phyloP scores from a whole-genome alignment of 2,113 vertebrate species.

The Euleptes europaea region DNA sequence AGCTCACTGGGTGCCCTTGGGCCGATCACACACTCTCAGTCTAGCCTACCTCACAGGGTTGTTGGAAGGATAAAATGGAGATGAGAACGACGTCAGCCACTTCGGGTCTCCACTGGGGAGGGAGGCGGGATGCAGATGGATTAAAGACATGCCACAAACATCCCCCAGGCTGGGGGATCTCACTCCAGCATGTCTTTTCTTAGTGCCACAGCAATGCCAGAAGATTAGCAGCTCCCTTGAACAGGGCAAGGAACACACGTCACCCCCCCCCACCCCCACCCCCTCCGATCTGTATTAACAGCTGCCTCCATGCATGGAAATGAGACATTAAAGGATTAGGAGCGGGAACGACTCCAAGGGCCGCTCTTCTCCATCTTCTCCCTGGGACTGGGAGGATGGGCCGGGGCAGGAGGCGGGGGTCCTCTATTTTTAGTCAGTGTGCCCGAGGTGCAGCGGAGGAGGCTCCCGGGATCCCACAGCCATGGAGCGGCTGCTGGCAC shows the following conservation, averaged over 20 bases:
- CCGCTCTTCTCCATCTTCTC: background rate
- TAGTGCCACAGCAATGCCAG: background rate
- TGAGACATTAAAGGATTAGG: conserved; percentile 59
- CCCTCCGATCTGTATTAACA: conserved; percentile 30
- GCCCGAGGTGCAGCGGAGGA: background rate
- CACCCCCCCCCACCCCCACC: background rate
- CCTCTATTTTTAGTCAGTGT: conserved; percentile 21
- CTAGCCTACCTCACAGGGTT: too few relatives aligned
- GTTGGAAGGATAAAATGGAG: too few relatives aligned
- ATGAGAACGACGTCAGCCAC: too few relatives aligned
- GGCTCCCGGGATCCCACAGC: background rate
- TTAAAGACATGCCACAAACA: background rate
- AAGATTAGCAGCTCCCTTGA: background rate
- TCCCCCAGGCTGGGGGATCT: background rate
- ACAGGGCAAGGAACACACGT: background rate
- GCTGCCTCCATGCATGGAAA: conserved; percentile 50
- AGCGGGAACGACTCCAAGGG: background rate
- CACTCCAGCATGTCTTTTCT: background rate
- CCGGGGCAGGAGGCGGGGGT: background rate
- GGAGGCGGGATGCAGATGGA: too few relatives aligned
- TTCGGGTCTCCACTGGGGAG: too few relatives aligned
- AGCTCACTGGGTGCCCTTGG: too few relatives aligned
- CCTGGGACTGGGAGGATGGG: background rate
- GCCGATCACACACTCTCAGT: too few relatives aligned
- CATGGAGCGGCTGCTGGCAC: background rate